These are phyloP conservation scores for Phasianus colchicus DNA, from an alignment of 2,113 vertebrate genomes.

Conservation along the genomic window DNA sequence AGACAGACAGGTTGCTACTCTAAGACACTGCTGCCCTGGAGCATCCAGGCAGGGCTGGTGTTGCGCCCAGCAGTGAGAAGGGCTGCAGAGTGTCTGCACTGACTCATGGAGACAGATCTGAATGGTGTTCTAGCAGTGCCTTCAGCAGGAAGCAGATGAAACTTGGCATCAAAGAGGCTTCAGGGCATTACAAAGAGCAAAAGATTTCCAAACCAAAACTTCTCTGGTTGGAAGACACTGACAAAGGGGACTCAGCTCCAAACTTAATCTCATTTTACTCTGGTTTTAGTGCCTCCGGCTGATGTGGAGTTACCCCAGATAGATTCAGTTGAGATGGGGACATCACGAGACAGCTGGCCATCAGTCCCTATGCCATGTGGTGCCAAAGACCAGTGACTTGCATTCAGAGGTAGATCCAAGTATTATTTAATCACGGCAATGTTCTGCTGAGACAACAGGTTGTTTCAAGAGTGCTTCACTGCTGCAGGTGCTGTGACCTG, in stretches of 20 bases:
- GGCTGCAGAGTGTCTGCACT: neutral
- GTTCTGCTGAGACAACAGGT: slow-evolving; percentile 12
- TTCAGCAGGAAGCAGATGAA: neutral
- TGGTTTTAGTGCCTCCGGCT: neutral
- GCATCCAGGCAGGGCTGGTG: neutral
- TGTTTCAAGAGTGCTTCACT: slow-evolving; percentile 17
- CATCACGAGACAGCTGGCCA: neutral
- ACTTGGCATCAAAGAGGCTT: neutral
- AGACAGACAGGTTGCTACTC: neutral
- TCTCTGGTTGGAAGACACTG: neutral
- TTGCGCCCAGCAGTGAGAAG: neutral
- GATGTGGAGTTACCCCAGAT: neutral
- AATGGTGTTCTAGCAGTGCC: neutral
- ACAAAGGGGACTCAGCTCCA: neutral
- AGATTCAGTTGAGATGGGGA: neutral
- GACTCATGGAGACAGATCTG: neutral
- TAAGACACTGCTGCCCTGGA: neutral
- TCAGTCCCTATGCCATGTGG: neutral
- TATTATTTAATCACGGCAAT: slow-evolving; percentile 44
- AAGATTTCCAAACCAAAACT: neutral
- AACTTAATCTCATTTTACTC: neutral
- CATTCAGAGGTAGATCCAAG: slow-evolving; percentile 16
- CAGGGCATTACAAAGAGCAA: neutral
- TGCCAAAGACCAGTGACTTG: neutral
- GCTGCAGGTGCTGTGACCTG: slow-evolving; percentile 18